Base-by-base conservation (phyloP, 2,113 vertebrate species). In the Malurus alboscapulatus region DNA sequence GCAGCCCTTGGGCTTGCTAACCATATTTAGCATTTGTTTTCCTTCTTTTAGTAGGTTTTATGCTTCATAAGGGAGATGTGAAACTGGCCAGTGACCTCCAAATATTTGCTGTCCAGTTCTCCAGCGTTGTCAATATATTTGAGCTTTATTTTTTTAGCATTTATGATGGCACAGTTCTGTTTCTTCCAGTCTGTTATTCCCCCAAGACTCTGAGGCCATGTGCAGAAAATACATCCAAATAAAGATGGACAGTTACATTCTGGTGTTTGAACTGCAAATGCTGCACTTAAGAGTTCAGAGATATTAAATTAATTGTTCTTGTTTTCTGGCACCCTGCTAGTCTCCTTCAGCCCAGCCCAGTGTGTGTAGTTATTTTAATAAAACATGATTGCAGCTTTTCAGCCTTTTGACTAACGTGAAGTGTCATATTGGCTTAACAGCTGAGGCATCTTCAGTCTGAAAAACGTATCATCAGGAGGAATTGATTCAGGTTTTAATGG, bases 331-430 rank as follows among this genome's bases (percentile, higher is more conserved):
- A 19, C 57, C 61, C 48, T 50, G 59, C 44, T 81, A 11, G 45
- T 57, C 55, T 87, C 40, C 34, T 71, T 90, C 75, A 67, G 34
- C 72, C 76, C 86, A 66, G 53, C 67, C 69, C 86, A 73, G 71
- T 34, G 6, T 24, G 29, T 93, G 84, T 87, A 74, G 92, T 79
- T 96, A 53, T 77, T 96, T 94, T 94, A 96, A 95, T 93, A 84
- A 94, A 95, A 96, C 80, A 88, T 85, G 92, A 93, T 88, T 88
- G 76, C 79, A 90, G 91, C 73, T 93, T 92, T 92, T 92, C 75
- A 93, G 85, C 65, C 89, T 89, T 84, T 90, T 82, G 93, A 91
- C 87, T 96, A 95, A 96, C 94, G 24, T 86, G 58, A 94, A 94
- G 84, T 91, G 88, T 94, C 54, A 6, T 88, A 85, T 92, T 67